A percentile compares a stretch with the other conserved stretches of the same genome.
These are phyloP conservation scores for Hofmannophila pseudospretella DNA, from an alignment of 2,888 invertebrate genomes.

Conservation along the genomic window DNA sequence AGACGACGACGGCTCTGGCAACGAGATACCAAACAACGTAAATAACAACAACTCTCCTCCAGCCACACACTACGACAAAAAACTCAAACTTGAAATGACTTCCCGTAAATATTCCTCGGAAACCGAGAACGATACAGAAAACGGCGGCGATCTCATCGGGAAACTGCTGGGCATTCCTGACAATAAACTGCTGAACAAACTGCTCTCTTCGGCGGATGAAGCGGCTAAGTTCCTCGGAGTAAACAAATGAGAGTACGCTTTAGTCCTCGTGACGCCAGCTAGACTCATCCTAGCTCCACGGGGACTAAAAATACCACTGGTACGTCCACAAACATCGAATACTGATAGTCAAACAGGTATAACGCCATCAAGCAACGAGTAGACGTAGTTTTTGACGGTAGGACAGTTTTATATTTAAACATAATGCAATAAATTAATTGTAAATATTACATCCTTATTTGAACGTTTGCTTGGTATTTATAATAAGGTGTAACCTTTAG, in stretches of 20 bases:
- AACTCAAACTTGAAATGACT: constrained; percentile 66
- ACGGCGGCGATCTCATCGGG: constrained; percentile 88
- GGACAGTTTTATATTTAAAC: background rate
- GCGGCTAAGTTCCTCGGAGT: constrained; percentile 93
- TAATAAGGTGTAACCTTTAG: constrained; percentile 12
- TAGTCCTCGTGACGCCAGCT: constrained; percentile 71
- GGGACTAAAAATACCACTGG: constrained; percentile 54
- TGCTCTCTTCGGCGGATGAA: constrained; percentile 88
- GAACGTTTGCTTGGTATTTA: constrained; percentile 19
- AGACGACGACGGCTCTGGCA: constrained; percentile 66
- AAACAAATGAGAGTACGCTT: constrained; percentile 81
- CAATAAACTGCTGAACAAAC: constrained; percentile 89
- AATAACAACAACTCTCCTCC: constrained; percentile 78
- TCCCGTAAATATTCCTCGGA: constrained; percentile 71
- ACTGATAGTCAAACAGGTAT: constrained; percentile 29
- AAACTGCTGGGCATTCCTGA: constrained; percentile 93
- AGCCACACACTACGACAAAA: constrained; percentile 74
- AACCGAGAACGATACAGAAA: constrained; percentile 73
- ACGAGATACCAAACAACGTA: constrained; percentile 67
- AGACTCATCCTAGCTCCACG: constrained; percentile 67
- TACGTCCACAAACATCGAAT: constrained; percentile 31
- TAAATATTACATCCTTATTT: constrained; percentile 9
- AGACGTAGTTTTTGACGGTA: constrained; percentile 20
- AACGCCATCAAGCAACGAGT: constrained; percentile 54
- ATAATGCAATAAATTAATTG: constrained; percentile 10